phyloP scores from a whole-genome alignment of 2,797 vertebrate species.

The Odontamblyopus rebecca region DNA sequence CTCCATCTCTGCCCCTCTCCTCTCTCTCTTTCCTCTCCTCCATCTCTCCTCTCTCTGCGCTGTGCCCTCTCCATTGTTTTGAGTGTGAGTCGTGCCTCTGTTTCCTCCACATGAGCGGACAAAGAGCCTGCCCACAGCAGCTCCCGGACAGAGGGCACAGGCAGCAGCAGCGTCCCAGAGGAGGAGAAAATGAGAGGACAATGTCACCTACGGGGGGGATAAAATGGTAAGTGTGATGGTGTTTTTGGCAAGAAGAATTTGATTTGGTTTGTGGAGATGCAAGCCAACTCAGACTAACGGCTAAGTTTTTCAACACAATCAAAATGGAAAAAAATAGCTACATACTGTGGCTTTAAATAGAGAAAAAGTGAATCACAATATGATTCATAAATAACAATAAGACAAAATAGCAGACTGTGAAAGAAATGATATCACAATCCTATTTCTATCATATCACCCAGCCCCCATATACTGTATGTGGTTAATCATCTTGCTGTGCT shows the following conservation, averaged over 20 bases:
- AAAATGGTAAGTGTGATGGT: not conserved
- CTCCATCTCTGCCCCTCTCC: constrained; percentile 12
- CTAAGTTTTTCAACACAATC: no score
- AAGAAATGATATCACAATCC: no score
- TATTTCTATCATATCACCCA: no score
- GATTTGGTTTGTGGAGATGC: not conserved
- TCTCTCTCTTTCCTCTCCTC: constrained; percentile 15
- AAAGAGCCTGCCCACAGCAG: constrained; percentile 44
- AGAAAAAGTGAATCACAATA: no score
- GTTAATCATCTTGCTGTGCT: no score
- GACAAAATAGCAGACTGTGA: no score
- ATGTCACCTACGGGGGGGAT: not conserved
- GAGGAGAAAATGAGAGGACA: not conserved
- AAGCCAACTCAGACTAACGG: no score
- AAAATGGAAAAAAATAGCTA: no score
- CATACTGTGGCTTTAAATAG: no score
- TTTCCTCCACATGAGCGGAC: constrained; percentile 34
- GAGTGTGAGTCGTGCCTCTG: constrained; percentile 58
- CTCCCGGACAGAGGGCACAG: constrained; percentile 22
- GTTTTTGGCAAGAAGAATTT: not conserved
- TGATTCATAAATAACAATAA: no score
- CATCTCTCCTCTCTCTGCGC: constrained; percentile 51
- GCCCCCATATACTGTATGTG: no score
- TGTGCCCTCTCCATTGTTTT: constrained; percentile 79
- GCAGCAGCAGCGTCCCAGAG: constrained; percentile 24